These are phyloP conservation scores for Gibbula magus DNA, from an alignment of 2,888 invertebrate species.

Conservation along the genomic window DNA sequence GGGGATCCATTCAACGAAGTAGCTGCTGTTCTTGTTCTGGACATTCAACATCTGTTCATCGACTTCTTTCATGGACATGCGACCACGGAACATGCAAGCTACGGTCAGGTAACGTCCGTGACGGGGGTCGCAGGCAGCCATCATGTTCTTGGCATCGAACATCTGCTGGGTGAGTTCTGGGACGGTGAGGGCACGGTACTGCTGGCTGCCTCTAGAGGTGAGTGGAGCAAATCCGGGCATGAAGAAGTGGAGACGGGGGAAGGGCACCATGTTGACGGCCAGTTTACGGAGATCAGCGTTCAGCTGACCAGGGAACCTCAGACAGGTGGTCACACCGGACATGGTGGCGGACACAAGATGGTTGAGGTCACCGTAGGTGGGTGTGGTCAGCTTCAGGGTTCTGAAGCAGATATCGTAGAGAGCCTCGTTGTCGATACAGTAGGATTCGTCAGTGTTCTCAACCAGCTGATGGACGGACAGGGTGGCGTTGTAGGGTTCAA, in stretches of 20 bases:
- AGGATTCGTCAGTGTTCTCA: conserved; percentile 2
- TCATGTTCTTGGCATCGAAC: conserved; percentile 13
- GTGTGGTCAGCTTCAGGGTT: conserved; percentile 6
- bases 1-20: conserved; percentile 10
- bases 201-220: background rate
- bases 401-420: conserved; percentile 7
- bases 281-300: conserved; percentile 3
- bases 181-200: conserved; percentile 4
- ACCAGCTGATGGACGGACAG: background rate
- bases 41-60: background rate
- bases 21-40: conserved; percentile 8
- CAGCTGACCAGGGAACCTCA: background rate
- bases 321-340: background rate
- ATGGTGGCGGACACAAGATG: conserved; percentile 13
- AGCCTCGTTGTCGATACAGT: conserved; percentile 10
- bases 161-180: conserved; percentile 4
- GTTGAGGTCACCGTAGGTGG: conserved; percentile 11
- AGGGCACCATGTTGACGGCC: conserved; percentile 9
- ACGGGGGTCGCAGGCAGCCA: conserved; percentile 8
- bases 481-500: background rate
- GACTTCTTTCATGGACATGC: conserved; percentile 21
- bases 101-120: conserved; percentile 19
- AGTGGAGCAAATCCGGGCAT: conserved; percentile 1
- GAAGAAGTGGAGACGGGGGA: conserved; percentile 13
- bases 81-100: conserved; percentile 11